Conservation (phyloP, 2,797 vertebrate species). For the Myripristis murdjan region DNA sequence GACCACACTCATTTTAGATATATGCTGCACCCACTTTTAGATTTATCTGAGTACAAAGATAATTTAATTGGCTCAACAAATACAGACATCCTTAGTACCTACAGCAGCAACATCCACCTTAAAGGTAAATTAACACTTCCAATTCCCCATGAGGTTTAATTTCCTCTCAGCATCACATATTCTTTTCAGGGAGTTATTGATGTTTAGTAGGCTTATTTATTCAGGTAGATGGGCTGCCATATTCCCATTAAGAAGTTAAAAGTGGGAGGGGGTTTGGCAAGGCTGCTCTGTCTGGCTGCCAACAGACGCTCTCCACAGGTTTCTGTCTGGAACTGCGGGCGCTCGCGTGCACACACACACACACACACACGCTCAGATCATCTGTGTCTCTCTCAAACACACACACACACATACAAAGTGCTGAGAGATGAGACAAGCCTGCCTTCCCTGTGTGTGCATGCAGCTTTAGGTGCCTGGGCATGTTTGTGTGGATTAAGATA, state of each 20-base stretch:
- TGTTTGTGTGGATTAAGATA: constrained; percentile 34
- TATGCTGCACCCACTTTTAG: too few species aligned
- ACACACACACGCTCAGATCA: constrained; percentile 13
- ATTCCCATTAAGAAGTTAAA: constrained; percentile 77
- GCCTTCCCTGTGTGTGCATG: constrained; percentile 16
- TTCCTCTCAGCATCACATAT: constrained; percentile 8
- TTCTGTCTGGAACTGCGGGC: constrained; percentile 59
- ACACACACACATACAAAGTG: constrained; percentile 3
- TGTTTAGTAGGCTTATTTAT: constrained; percentile 77
- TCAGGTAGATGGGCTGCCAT: constrained; percentile 72
- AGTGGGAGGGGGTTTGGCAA: constrained; percentile 75
- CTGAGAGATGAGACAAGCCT: constrained; percentile 40
- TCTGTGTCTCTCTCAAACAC: neutral
- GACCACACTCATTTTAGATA: too few species aligned
- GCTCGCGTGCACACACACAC: constrained; percentile 23
- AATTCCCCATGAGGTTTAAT: constrained; percentile 30
- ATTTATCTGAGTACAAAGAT: too few species aligned
- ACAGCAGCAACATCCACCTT: neutral
- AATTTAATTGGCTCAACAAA: too few species aligned
- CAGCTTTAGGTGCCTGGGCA: constrained; percentile 6
- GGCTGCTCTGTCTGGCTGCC: constrained; percentile 64
- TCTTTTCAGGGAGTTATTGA: constrained; percentile 60
- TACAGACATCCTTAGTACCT: neutral
- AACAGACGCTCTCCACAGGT: constrained; percentile 73
- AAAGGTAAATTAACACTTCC: constrained; percentile 4